A percentile compares a stretch with the other conserved stretches of the same genome.
Evolutionary conservation across 2,888 invertebrate species (phyloP).

Genomic region (Cerceris ruficornis): DNA sequence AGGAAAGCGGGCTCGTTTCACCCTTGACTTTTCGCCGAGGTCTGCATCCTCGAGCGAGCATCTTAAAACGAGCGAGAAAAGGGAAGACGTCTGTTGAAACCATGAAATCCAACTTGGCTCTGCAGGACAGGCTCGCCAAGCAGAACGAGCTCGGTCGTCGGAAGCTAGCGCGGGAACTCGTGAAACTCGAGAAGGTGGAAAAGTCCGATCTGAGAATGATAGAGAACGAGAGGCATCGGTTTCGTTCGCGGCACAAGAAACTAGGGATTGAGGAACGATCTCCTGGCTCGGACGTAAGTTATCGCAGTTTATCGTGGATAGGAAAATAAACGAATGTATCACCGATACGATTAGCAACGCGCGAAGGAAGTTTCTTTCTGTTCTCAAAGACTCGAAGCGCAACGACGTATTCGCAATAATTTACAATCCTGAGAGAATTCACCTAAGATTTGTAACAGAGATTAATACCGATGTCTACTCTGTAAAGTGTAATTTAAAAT

Average conservation of each 20-base stretch:
- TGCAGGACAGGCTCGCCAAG: conserved; percentile 56
- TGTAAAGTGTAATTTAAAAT: too few species aligned
- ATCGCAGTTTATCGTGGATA: neutral
- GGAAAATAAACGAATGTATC: too few species aligned
- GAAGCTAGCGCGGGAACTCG: conserved; percentile 60
- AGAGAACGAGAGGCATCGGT: conserved; percentile 63
- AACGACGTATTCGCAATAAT: too few species aligned
- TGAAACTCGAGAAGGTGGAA: conserved; percentile 59
- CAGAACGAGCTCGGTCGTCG: conserved; percentile 61
- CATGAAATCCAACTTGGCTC: conserved; percentile 52
- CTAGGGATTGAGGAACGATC: conserved; percentile 20
- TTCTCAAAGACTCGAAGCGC: too few species aligned
- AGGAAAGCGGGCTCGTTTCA: conserved; percentile 29
- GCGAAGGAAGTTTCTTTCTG: too few species aligned
- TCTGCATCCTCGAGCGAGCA: conserved; percentile 14
- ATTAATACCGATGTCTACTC: too few species aligned
- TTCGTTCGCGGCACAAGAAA: conserved; percentile 63
- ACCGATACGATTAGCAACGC: too few species aligned
- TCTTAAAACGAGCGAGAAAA: neutral
- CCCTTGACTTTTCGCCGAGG: conserved; percentile 33
- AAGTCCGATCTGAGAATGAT: conserved; percentile 65
- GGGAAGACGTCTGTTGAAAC: conserved; percentile 8
- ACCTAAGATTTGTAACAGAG: too few species aligned
- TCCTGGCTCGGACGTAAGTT: conserved; percentile 40
- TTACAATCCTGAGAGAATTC: too few species aligned